Conservation (phyloP, 2,888 invertebrate species). For the Xylota segnis region DNA sequence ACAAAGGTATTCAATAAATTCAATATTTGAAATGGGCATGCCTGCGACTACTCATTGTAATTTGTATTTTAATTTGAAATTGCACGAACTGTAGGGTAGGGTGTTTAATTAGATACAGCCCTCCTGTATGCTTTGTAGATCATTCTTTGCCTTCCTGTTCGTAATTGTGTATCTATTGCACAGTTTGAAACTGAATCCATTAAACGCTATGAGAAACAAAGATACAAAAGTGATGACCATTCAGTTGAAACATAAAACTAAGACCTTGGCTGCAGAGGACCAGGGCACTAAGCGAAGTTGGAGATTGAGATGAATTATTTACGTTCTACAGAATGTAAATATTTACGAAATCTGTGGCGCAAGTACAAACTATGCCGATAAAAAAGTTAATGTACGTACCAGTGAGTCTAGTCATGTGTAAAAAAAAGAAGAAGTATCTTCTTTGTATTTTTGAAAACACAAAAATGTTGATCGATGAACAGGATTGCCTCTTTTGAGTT, state of each 20-base stretch:
- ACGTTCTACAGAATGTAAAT: constrained; percentile 7
- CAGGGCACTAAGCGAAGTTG: not conserved
- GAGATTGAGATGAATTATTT: not conserved
- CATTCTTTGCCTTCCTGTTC: not conserved
- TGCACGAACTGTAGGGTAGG: not conserved
- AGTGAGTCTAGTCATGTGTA: too few species aligned
- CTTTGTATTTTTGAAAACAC: too few species aligned
- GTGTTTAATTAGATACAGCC: not conserved
- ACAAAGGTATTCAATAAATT: too few species aligned
- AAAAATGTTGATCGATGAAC: too few species aligned
- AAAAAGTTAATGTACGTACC: too few species aligned
- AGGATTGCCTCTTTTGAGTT: too few species aligned
- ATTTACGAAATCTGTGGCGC: not conserved
- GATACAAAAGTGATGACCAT: constrained; percentile 30
- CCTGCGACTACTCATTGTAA: too few species aligned
- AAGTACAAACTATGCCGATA: too few species aligned
- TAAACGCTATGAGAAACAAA: not conserved
- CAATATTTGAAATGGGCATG: too few species aligned
- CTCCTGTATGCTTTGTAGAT: not conserved
- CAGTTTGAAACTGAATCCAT: constrained; percentile 19
- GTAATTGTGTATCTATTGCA: constrained; percentile 14
- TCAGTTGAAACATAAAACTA: constrained; percentile 10
- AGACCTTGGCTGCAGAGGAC: not conserved
- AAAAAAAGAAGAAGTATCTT: too few species aligned
- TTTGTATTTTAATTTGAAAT: too few species aligned